Evolutionary conservation across 2,888 invertebrate species (phyloP), one percentile per base, ranked within the genome.

Genomic region (Cantharis nigra): DNA sequence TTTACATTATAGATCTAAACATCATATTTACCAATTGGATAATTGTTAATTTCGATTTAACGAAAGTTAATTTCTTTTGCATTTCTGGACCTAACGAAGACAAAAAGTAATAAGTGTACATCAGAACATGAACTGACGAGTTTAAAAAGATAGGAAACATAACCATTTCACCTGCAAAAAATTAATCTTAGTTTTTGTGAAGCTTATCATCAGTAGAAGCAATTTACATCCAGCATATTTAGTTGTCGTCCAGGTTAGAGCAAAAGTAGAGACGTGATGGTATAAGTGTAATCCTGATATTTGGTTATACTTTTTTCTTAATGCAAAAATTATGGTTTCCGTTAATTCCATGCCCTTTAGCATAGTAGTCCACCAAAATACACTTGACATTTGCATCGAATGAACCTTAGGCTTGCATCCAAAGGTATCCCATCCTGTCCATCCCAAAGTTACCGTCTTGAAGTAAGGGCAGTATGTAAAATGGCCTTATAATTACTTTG

Each of bases 391-490:
- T 82, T 92, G 89, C 77, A 94, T 74, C 0, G 94, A 93, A 86
- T 93, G 94, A 86, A 94, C 93, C 9, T 94, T 92, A 1, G 93
- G 90, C 86, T 94, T 90, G 88, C 95, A 96, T 63, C 93, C 92
- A 80, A 91, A 89, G 76, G 91, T 90, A 80, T 91, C 90, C 64
- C 90, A 91, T 0, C 92, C 92, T 0, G 91, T 91, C 91, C 92
- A 93, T 1, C 93, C 93, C 18, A 92, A 92, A 11, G 91, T 92
- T 82, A 91, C 85, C 69, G 92, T 87, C 93, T 93, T 86, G 28
- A 89, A 26, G 9, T 26, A 26, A 26, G 26, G 26, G 9, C 26
- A 88, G 13, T 18, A 28, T 9, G 9, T 26, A 26, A 26, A 26
- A 26, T 26, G 7, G 4, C 26, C 1, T 7, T 26, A 9, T 7